Evolutionary conservation across 1,140 invertebrate species (phyloP), one percentile per base, ranked within the genome.

Genomic region (Drosophila ananassae): DNA sequence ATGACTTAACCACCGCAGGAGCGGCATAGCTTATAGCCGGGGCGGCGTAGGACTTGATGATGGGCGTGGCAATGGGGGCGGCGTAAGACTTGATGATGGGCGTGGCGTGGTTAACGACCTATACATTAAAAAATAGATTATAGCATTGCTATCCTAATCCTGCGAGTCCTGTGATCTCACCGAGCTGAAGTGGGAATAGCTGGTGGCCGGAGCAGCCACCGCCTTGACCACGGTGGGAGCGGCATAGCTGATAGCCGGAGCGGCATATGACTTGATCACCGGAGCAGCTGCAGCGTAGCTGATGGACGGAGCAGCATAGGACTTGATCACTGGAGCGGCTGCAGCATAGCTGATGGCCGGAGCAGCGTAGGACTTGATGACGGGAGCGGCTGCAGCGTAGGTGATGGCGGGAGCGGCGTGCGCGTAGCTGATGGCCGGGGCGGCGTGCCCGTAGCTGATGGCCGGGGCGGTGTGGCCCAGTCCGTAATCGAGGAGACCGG

Each of bases 111-210:
- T 67, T 68, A 54, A 84, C 64, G 24, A 84, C 80, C 81, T 83
- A 41, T 6, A 21, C 1, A n/a, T 2, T 17, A 13, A 17, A 6
- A 10, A 46, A 4, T 0, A 3, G 0, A 21, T 13, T 4, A 32
- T 2, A 28, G 7, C 8, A 7, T 41, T 41, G 39, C 5, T 8
- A 13, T 6, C 5, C 3, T 2, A 22, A 24, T 39, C 2, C 10
- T 10, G 5, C 28, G 8, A 28, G 32, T 32, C 8, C 32, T 32
- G 8, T 8, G 2, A 37, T 53, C 85, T 76, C 68, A 90, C 87
- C 71, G 80, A 82, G 28, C 87, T 90, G 51, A 90, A 90, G 12
- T 84, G 79, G 0, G 87, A 79, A 72, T 89, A 89, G 28, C 84
- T 89, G 47, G 79, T 80, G 32, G 32, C 50, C 3, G 81, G 71